Conservation (phyloP, 2,888 invertebrate species). For the Mythimna impura region DNA sequence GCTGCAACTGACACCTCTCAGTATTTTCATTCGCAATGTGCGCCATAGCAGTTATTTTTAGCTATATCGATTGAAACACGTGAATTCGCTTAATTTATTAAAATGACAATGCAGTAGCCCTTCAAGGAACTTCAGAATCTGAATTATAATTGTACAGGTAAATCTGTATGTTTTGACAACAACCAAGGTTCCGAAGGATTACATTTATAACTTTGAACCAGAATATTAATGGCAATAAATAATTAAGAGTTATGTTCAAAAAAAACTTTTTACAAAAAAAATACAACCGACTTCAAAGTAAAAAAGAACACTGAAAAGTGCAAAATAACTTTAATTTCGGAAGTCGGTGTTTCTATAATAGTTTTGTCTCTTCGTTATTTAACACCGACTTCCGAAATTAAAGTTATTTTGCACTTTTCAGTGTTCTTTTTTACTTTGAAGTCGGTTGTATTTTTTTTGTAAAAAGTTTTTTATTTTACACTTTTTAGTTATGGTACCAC, state of each 20-base stretch:
- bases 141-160: background rate
- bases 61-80: background rate
- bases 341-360: no score
- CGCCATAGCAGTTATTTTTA: constrained; percentile 13
- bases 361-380: no score
- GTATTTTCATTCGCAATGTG: constrained; percentile 11
- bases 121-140: background rate
- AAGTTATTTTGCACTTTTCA: no score
- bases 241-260: background rate
- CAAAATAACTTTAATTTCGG: no score
- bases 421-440: no score
- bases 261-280: no score
- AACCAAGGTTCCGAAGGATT: background rate
- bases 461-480: no score
- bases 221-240: background rate
- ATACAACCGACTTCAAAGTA: no score
- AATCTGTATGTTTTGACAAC: background rate
- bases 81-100: constrained; percentile 3
- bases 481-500: no score
- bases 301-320: no score
- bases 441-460: no score
- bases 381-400: no score
- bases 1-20: background rate
- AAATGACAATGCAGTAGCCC: constrained; percentile 38
- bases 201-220: background rate